Evolutionary conservation across 2,797 vertebrate genomes (phyloP).

Genomic region (Hippocampus kuda): DNA sequence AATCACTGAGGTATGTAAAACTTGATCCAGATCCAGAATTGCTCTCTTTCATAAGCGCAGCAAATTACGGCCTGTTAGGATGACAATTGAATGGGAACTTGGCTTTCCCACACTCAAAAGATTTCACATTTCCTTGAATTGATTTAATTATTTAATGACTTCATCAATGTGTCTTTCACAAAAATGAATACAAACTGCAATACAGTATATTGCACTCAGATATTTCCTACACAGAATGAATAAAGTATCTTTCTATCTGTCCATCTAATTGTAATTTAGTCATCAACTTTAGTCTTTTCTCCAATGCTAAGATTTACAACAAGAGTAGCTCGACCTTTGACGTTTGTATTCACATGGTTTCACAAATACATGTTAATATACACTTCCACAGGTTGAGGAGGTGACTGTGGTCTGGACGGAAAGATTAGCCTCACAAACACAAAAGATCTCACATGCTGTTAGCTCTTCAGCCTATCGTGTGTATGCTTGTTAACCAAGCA

Average conservation of each 20-base stretch:
- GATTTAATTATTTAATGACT: too few relatives aligned
- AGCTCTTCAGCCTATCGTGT: constrained; percentile 15
- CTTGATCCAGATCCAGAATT: neutral
- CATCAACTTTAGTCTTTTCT: neutral
- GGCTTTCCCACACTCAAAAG: too few relatives aligned
- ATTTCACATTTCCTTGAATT: neutral
- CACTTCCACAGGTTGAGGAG: neutral
- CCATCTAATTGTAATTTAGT: neutral
- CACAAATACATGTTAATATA: neutral
- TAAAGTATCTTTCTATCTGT: too few relatives aligned
- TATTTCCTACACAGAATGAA: too few relatives aligned
- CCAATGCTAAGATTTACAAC: neutral
- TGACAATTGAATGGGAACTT: neutral
- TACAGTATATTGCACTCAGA: too few relatives aligned
- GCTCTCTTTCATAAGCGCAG: neutral
- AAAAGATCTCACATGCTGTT: neutral
- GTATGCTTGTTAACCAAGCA: neutral
- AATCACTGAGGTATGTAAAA: neutral
- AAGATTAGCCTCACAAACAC: constrained; percentile 12
- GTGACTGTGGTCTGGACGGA: constrained; percentile 5
- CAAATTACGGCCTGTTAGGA: neutral
- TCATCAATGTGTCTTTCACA: too few relatives aligned
- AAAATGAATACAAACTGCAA: too few relatives aligned
- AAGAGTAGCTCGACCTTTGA: neutral
- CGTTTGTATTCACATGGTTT: neutral